Base-by-base conservation (phyloP, 2,113 vertebrate species). In the Chaetodon auriga region DNA sequence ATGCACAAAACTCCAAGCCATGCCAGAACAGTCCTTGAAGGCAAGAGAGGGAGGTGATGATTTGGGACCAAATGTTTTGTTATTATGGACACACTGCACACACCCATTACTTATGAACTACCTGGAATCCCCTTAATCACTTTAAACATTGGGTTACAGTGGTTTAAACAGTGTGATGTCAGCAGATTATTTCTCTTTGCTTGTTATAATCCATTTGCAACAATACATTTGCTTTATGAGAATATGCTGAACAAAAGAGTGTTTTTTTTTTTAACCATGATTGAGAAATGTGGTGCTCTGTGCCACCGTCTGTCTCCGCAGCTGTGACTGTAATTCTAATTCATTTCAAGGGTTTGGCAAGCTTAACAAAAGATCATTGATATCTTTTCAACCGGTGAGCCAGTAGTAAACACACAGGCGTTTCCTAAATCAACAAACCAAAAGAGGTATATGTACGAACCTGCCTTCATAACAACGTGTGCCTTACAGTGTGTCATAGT, bases 401-500 rank as follows among this genome's bases (percentile, higher is more conserved):
- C 54, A 36, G 46, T 38, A 41, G 19, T 75, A 68, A 86, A 84
- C 23, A 78, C 48, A 68, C 66, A 60, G 84, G 85, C 79, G 7
- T 92, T 80, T 81, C 80, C 53, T 70, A 83, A 82, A 79, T 45
- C 66, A 77, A 87, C 81, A 82, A 68, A 86, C 54, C 45, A 36
- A 53, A 78, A 72, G 36, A 38, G 23, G 38, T 9, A n/a, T 46
- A 57, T 0, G 64, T 21, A 81, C 68, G 80, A 71, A 90, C 77
- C 72, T 83, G 81, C 49, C 65, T 86, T 68, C 45, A 12, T 43
- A 77, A 78, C 53, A 87, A 58, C 35, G 6, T 45, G 43, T 21
- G 0, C 38, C 61, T 63, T 53, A 64, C 18, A 30, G 57, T 54
- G 45, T 65, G 45, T 72, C 25, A 25, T 23, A 55, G 72, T 30